These are phyloP conservation scores for Orius laevigatus DNA, from an alignment of 1,140 invertebrate genomes.

Conservation along the genomic window DNA sequence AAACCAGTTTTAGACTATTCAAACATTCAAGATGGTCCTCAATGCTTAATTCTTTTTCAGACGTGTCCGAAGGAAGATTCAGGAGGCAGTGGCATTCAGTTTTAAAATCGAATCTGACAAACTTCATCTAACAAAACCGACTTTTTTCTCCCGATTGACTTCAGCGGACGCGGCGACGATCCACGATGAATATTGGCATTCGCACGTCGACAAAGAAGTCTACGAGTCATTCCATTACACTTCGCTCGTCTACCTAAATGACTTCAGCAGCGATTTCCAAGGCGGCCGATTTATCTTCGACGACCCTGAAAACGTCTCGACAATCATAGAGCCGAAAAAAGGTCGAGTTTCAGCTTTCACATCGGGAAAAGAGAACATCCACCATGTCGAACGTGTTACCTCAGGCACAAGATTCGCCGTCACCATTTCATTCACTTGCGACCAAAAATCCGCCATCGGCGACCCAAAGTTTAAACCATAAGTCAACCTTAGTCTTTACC, in stretches of 20 bases:
- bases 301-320: conserved; percentile 48
- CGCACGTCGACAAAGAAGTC: conserved; percentile 71
- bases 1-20: too few species aligned
- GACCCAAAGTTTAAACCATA: conserved; percentile 31
- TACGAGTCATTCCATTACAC: conserved; percentile 77
- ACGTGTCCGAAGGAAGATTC: conserved; percentile 59
- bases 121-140: conserved; percentile 64
- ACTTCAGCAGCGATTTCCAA: conserved; percentile 57
- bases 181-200: conserved; percentile 80
- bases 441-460: conserved; percentile 40
- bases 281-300: conserved; percentile 70
- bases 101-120: conserved; percentile 49
- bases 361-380: conserved; percentile 68
- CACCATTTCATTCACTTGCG: conserved; percentile 75
- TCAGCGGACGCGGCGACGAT: conserved; percentile 44
- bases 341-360: conserved; percentile 69
- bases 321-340: conserved; percentile 58
- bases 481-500: too few species aligned
- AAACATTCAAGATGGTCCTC: not conserved
- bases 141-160: conserved; percentile 69
- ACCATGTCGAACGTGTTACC: conserved; percentile 64
- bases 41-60: conserved; percentile 27
- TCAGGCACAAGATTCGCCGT: conserved; percentile 59
- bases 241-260: conserved; percentile 58
- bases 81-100: conserved; percentile 52